Evolutionary conservation across 2,888 invertebrate genomes (phyloP).

Genomic region (Drosophila mulleri): DNA sequence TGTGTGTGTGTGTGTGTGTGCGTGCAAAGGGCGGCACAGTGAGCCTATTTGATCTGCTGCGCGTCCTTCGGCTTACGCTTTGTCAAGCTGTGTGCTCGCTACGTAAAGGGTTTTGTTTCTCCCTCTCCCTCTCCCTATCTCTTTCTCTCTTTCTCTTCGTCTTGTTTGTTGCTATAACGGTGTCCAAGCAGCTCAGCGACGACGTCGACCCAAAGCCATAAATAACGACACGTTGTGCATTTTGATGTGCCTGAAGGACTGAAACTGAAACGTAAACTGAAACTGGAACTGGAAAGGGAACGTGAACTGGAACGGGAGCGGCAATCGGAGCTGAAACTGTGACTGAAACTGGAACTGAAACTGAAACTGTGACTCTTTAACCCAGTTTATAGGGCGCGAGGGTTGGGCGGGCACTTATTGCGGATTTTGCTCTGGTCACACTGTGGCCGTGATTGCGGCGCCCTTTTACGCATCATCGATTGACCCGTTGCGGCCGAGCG

Average conservation of each 20-base stretch:
- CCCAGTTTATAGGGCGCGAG: neutral
- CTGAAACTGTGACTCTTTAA: conserved; percentile 21
- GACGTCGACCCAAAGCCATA: conserved; percentile 58
- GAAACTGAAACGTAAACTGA: neutral
- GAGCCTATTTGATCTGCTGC: conserved; percentile 40
- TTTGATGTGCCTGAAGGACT: conserved; percentile 61
- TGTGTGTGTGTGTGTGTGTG: neutral
- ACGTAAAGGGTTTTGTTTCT: neutral
- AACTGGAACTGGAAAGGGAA: conserved; percentile 12
- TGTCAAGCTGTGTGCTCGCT: conserved; percentile 21
- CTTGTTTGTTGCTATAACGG: conserved; percentile 37
- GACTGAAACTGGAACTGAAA: conserved; percentile 13
- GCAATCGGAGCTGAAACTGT: neutral
- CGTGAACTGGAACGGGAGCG: conserved; percentile 6
- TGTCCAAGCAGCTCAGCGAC: conserved; percentile 51
- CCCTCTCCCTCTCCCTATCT: neutral
- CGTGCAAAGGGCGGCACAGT: conserved; percentile 2
- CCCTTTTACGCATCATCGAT: conserved; percentile 76
- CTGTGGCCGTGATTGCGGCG: conserved; percentile 56
- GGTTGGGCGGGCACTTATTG: neutral
- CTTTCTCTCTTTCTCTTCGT: neutral
- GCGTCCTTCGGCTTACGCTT: conserved; percentile 47
- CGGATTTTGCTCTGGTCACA: conserved; percentile 26
- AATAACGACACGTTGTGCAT: conserved; percentile 79
- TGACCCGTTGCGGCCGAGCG: conserved; percentile 15